These are phyloP conservation scores for Gymnoscopelus braueri DNA, from an alignment of 2,797 vertebrate genomes.

Conservation along the genomic window DNA sequence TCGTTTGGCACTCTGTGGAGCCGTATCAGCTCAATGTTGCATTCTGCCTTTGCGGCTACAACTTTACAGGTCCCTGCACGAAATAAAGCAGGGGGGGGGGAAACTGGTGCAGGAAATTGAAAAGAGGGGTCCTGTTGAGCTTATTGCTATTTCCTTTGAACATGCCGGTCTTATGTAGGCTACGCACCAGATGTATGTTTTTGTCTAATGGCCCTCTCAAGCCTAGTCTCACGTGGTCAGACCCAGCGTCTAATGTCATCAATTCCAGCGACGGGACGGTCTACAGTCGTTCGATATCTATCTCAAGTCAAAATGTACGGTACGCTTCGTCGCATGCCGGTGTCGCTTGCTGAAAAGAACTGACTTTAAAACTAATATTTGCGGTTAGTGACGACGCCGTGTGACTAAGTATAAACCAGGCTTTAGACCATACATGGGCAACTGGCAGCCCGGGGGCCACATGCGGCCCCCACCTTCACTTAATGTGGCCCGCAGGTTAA, in stretches of 20 bases:
- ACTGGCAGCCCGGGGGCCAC: too few species aligned
- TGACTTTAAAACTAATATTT: too few species aligned
- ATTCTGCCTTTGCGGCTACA: constrained; percentile 52
- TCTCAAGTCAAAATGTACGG: too few species aligned
- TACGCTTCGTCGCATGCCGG: too few species aligned
- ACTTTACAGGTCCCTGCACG: constrained; percentile 63
- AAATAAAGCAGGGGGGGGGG: constrained; percentile 67
- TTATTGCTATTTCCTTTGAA: constrained; percentile 68
- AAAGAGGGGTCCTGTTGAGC: constrained; percentile 74
- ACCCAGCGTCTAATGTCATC: too few species aligned
- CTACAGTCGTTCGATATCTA: too few species aligned
- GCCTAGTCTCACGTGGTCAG: too few species aligned
- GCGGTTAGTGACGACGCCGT: too few species aligned
- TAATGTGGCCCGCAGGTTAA: too few species aligned
- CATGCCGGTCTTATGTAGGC: constrained; percentile 47
- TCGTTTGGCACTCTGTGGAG: constrained; percentile 60
- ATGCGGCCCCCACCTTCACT: too few species aligned
- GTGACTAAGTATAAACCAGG: too few species aligned
- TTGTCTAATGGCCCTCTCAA: constrained; percentile 49
- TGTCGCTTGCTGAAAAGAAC: background rate
- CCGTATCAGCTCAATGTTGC: constrained; percentile 63
- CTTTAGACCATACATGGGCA: too few species aligned
- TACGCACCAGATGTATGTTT: constrained; percentile 65
- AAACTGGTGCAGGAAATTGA: constrained; percentile 79
- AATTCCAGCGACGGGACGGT: background rate